Evolutionary conservation across 2,797 vertebrate species (phyloP).

Genomic region (Heterohyrax brucei): DNA sequence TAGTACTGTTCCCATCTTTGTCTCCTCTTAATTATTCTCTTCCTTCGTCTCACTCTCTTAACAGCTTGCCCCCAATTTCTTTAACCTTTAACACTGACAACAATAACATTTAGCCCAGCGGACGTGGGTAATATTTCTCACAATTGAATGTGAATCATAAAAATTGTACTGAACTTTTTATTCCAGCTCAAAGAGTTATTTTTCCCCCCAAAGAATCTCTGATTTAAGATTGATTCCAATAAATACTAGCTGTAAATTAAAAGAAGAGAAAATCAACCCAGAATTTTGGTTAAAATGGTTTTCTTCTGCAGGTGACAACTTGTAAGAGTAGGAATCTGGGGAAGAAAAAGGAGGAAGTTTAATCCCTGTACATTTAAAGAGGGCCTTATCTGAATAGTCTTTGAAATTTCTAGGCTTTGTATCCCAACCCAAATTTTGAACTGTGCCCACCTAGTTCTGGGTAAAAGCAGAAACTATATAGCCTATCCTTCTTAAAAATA

Average conservation of each 20-base stretch:
- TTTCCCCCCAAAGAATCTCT: slow-evolving; percentile 53
- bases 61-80: slow-evolving; percentile 54
- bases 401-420: slow-evolving; percentile 82
- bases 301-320: slow-evolving; percentile 72
- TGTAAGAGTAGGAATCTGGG: slow-evolving; percentile 57
- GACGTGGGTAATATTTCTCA: background rate
- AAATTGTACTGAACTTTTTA: slow-evolving; percentile 35
- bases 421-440: slow-evolving; percentile 82
- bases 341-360: slow-evolving; percentile 77
- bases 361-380: slow-evolving; percentile 80
- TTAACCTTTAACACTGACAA: slow-evolving; percentile 66
- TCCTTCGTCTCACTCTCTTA: slow-evolving; percentile 34
- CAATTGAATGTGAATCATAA: background rate
- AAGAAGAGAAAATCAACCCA: slow-evolving; percentile 37
- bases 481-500: slow-evolving; percentile 88
- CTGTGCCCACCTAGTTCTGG: slow-evolving; percentile 82
- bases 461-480: slow-evolving; percentile 87
- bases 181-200: slow-evolving; percentile 47
- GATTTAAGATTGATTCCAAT: slow-evolving; percentile 85
- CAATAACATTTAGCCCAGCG: background rate
- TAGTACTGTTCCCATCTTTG: background rate
- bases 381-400: slow-evolving; percentile 76
- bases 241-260: slow-evolving; percentile 72
- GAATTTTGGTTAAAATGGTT: slow-evolving; percentile 65
- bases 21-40: slow-evolving; percentile 20